Evolutionary conservation across 2,888 invertebrate species (phyloP).

Genomic region (Cephus rjabovi): DNA sequence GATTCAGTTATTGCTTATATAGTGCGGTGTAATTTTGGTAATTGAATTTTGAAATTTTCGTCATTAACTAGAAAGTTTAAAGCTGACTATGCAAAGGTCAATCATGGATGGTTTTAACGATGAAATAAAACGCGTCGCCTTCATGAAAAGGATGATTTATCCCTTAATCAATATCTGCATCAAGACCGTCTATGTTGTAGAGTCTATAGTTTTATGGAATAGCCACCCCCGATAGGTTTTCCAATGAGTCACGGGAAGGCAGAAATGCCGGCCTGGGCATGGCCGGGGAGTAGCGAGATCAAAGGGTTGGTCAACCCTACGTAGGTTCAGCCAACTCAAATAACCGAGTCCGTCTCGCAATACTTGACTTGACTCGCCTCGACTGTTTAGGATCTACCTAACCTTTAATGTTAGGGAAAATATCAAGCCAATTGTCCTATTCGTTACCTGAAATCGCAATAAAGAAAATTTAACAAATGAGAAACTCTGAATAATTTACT

Average conservation of each 20-base stretch:
- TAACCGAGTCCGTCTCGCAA: constrained; percentile 60
- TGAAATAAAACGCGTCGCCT: background rate
- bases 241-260: constrained; percentile 46
- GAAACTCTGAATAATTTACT: background rate
- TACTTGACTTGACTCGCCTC: constrained; percentile 47
- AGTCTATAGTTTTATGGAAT: background rate
- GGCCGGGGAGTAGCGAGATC: constrained; percentile 54
- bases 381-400: constrained; percentile 39
- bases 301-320: constrained; percentile 63
- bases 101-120: background rate
- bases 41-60: background rate
- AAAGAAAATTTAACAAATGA: background rate
- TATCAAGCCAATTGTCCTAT: background rate
- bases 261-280: constrained; percentile 37
- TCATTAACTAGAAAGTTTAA: background rate
- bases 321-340: constrained; percentile 63
- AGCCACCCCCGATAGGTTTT: constrained; percentile 48
- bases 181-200: background rate
- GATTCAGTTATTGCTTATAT: background rate
- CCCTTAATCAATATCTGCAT: background rate
- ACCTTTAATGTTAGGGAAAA: constrained; percentile 56
- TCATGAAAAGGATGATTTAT: background rate
- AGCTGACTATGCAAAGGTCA: background rate
- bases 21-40: background rate
- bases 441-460: background rate